Conservation (phyloP, 2,888 invertebrate species). For the Parnassius glacialis region DNA sequence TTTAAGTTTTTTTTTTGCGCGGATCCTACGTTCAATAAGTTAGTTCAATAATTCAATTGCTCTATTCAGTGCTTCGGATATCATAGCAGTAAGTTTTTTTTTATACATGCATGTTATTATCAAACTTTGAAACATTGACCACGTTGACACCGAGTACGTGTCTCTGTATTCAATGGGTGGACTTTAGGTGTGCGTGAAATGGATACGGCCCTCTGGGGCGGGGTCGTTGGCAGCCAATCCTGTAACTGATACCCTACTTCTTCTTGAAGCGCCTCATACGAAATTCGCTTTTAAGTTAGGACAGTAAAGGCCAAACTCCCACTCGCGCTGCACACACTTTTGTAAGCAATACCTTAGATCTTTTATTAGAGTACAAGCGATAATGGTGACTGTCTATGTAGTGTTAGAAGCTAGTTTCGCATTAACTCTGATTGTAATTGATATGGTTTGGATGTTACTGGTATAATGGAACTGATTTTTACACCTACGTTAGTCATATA, state of each 20-base stretch:
- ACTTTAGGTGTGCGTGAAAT: constrained; percentile 68
- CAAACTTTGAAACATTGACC: too few relatives aligned
- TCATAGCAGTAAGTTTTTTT: too few relatives aligned
- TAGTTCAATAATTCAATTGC: too few relatives aligned
- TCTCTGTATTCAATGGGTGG: constrained; percentile 51
- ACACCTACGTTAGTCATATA: constrained; percentile 4
- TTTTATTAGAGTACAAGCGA: constrained; percentile 40
- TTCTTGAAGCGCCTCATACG: constrained; percentile 44
- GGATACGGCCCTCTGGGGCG: constrained; percentile 73
- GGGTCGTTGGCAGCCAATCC: constrained; percentile 72
- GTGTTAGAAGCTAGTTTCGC: constrained; percentile 37
- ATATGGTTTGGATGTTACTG: constrained; percentile 60
- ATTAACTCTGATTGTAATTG: constrained; percentile 53
- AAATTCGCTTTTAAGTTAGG: constrained; percentile 34
- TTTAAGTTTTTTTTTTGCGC: too few relatives aligned
- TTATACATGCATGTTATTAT: too few relatives aligned
- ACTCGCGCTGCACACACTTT: constrained; percentile 34
- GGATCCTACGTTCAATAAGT: too few relatives aligned
- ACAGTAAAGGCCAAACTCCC: constrained; percentile 38
- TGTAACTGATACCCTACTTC: constrained; percentile 78
- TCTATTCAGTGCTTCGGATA: too few relatives aligned
- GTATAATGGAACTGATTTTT: constrained; percentile 32
- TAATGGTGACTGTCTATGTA: constrained; percentile 34
- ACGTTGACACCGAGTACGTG: neutral
- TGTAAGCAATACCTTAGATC: constrained; percentile 75